Conservation (phyloP, 2,113 vertebrate species). For the Gobio gobio region DNA sequence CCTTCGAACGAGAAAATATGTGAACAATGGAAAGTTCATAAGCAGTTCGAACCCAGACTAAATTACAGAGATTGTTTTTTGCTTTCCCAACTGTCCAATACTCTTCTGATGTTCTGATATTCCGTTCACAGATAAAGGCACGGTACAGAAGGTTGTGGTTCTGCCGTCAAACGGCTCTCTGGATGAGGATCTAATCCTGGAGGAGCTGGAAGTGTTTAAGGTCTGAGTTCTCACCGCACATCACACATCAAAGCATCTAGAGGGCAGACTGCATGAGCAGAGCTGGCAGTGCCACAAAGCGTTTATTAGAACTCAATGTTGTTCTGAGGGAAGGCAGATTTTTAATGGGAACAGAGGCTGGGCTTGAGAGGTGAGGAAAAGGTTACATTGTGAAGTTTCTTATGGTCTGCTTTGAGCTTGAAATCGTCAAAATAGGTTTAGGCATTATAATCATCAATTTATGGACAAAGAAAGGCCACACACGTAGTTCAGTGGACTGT, state of each 20-base stretch:
- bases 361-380: slow-evolving; percentile 23
- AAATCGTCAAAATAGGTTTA: neutral
- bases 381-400: neutral
- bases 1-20: neutral
- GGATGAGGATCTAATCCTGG: slow-evolving; percentile 92
- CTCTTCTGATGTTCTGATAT: slow-evolving; percentile 39
- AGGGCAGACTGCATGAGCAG: slow-evolving; percentile 41
- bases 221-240: slow-evolving; percentile 71
- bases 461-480: neutral
- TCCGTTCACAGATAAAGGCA: slow-evolving; percentile 86
- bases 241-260: slow-evolving; percentile 17
- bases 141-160: slow-evolving; percentile 93
- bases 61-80: slow-evolving; percentile 18
- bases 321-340: neutral
- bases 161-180: slow-evolving; percentile 87
- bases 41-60: neutral
- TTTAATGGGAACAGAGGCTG: slow-evolving; percentile 2
- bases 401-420: neutral
- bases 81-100: neutral
- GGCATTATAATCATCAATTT: neutral
- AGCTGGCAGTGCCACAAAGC: slow-evolving; percentile 32
- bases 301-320: neutral
- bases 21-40: slow-evolving; percentile 2
- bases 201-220: slow-evolving; percentile 98
- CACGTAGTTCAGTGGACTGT: neutral